Evolutionary conservation across 2,888 invertebrate species (phyloP), one percentile per base, ranked within the genome.

Genomic region (Psococerastis gibbosa): DNA sequence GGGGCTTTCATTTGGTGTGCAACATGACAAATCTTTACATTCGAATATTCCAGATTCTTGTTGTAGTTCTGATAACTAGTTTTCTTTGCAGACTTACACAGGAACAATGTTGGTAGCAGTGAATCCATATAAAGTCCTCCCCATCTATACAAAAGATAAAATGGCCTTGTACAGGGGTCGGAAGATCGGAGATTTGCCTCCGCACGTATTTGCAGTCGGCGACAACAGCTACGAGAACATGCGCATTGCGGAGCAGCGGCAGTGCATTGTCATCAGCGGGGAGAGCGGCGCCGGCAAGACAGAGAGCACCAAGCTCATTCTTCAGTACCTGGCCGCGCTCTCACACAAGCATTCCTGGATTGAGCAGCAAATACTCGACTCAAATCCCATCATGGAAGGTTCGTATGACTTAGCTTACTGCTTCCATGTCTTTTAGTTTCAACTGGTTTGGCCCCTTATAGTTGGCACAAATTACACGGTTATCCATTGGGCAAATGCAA

Each of bases 341-440:
- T 88, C 87, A 57, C 92, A 91, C 1, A 88, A 92, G 56, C 92
- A 92, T 61, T 89, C 89, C 0, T 92, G 92, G 92, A 89, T 94
- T 47, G 94, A 94, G 60, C 91, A 95, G 56, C 94, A 95, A 62
- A 92, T 95, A 47, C 73, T 95, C 50, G 92, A 94, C 63, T 85
- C 94, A 0, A 95, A 95, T 68, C 92, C 94, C 0, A 87, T 95
- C 52, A 68, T 95, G 56, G 94, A 95, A 71, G 73, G 73, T 73
- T 52, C 45, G 27, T n/a, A n/a, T n/a, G n/a, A n/a, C n/a, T n/a
- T n/a, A n/a, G n/a, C n/a, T n/a, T n/a, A n/a, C n/a, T n/a, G n/a
- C n/a, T n/a, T n/a, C n/a, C n/a, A n/a, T n/a, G n/a, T n/a, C n/a
- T n/a, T n/a, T n/a, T n/a, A n/a, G n/a, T n/a, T n/a, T n/a, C n/a